Evolutionary conservation across 1,140 invertebrate species (phyloP), one percentile per base, ranked within the genome.

Genomic region (Aphaenogaster rudis): DNA sequence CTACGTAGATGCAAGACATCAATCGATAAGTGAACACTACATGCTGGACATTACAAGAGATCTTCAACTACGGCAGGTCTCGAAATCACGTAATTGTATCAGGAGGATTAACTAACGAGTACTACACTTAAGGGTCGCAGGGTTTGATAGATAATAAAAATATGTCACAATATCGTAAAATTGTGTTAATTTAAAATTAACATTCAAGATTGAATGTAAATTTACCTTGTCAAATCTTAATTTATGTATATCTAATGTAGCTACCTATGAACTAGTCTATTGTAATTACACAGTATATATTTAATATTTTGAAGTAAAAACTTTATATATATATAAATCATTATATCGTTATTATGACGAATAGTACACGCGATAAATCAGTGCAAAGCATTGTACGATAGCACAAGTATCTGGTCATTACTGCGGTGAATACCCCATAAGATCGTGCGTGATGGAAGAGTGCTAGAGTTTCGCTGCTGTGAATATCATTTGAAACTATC

Each of bases 1-100:
- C 91, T 92, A 90, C 82, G 54, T 71, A 57, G 88, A 88, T 93
- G 91, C 92, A 91, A 79, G 15, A 90, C 87, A 93, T 86, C 69
- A 86, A 88, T 86, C 64, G 45, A 76, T 63, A 84, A 86, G 54
- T 91, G 61, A 90, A 89, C 88, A 88, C 64, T 90, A 93, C 93
- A 93, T 93, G 93, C 92, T 90, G 66, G 86, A 88, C 86, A 85
- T 90, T 74, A 74, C 89, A 91, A 63, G 33, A 71, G 63, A 21
- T 80, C 7, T 42, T 82, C 21, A 67, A 71, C 80, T 84, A 84
- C 80, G 54, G n/a, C 7, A 39, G 69, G 54, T 84, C 8, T 48
- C 28, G 54, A 63, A 63, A 33, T 48, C 39, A 63, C 52, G 54
- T 52, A 69, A 54, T 21, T 39, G 15, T 64, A 64, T 64, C 15